These are phyloP conservation scores for Zootermopsis nevadensis DNA, from an alignment of 2,888 invertebrate species.

Conservation along the genomic window DNA sequence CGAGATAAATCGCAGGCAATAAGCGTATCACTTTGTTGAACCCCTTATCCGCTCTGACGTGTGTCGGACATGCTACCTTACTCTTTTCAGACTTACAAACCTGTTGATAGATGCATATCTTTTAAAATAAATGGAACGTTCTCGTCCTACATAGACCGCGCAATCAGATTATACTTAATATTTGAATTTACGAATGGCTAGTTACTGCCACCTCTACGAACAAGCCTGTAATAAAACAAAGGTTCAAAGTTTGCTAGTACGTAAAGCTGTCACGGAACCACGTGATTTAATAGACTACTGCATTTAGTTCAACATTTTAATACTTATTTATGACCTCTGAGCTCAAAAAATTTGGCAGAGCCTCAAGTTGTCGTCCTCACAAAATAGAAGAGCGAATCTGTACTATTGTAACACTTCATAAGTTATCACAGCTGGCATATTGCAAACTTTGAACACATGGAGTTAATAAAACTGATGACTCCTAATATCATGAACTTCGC, in stretches of 20 bases:
- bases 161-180: neutral
- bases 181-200: neutral
- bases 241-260: neutral
- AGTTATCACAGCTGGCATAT: too few species aligned
- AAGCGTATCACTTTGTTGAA: neutral
- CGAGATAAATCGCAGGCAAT: neutral
- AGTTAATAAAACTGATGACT: too few species aligned
- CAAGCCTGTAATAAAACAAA: neutral
- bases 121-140: conserved; percentile 1
- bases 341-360: too few species aligned
- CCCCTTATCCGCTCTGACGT: neutral
- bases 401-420: too few species aligned
- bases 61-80: neutral
- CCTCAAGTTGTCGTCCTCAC: too few species aligned
- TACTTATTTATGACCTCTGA: too few species aligned
- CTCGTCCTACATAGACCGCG: neutral
- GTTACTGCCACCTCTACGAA: neutral
- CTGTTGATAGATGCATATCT: neutral
- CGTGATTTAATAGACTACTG: neutral
- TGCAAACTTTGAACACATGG: too few species aligned
- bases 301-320: too few species aligned
- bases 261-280: conserved; percentile 6
- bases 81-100: neutral
- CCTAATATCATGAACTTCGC: too few species aligned
- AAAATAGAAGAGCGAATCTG: too few species aligned